A percentile compares a stretch with the other conserved stretches of the same genome.
phyloP scores from a whole-genome alignment of 2,888 invertebrate genomes.

The Oscheius onirici region DNA sequence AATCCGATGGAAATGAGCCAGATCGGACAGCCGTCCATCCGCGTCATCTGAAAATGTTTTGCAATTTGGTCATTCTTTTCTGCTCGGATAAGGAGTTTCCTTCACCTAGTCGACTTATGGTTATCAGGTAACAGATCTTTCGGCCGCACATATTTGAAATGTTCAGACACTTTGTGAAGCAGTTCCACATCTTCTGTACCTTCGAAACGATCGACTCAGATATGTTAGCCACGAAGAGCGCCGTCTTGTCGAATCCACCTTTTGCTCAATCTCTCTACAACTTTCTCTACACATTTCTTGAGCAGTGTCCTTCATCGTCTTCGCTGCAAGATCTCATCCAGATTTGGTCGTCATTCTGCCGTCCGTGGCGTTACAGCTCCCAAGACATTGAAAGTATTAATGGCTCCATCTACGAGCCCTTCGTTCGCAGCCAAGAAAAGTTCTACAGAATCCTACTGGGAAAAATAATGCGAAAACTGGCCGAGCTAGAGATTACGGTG shows the following conservation, averaged over 20 bases:
- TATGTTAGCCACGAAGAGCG: constrained; percentile 40
- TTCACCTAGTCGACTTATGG: constrained; percentile 42
- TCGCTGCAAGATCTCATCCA: constrained; percentile 31
- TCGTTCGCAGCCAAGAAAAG: constrained; percentile 42
- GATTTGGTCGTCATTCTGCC: constrained; percentile 47
- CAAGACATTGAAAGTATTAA: constrained; percentile 23
- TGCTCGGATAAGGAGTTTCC: constrained; percentile 48
- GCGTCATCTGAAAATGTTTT: constrained; percentile 44
- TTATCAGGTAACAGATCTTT: constrained; percentile 39
- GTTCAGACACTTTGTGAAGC: constrained; percentile 49
- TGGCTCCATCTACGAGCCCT: constrained; percentile 32
- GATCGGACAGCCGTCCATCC: constrained; percentile 39
- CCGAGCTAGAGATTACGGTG: constrained; percentile 39
- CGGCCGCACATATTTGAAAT: neutral
- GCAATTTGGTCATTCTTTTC: constrained; percentile 43
- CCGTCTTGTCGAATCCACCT: constrained; percentile 38
- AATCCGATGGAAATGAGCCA: constrained; percentile 2
- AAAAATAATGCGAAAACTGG: constrained; percentile 51
- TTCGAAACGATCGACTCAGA: constrained; percentile 42
- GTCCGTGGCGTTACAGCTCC: constrained; percentile 51
- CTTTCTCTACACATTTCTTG: constrained; percentile 47
- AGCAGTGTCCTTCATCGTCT: constrained; percentile 47
- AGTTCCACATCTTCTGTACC: constrained; percentile 54
- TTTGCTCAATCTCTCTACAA: constrained; percentile 42
- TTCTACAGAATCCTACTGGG: constrained; percentile 55